Evolutionary conservation across 37 sponge, comb jelly and placozoan genomes (phyloP), one percentile per base, ranked within the genome.

Genomic region (Halichondria panicea): DNA sequence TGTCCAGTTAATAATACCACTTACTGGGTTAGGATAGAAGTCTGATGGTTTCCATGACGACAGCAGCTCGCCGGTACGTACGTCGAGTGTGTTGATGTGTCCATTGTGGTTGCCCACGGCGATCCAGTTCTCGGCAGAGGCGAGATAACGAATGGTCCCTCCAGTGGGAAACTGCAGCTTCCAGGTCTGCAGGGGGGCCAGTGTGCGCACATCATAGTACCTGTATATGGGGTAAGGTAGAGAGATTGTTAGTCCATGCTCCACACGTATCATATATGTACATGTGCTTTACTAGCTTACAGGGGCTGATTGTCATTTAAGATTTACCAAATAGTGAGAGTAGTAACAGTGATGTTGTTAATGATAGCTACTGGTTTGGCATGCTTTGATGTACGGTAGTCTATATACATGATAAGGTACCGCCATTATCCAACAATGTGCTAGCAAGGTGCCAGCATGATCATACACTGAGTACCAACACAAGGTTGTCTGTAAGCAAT

Each of bases 61-160:
- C 24, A 87, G 64, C 15, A 87, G 43, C 32, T 86, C 92, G 3
- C 92, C 92, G 39, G 63, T 91, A 2, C 88, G 57, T 0, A 84
- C 25, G 66, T 91, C 87, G 30, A 87, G 54, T 13, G 76, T 83
- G 66, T 71, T 66, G 39, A 91, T 57, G 24, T 61, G 7, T 18
- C 84, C 92, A 72, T 63, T 76, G 66, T 61, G 37, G 44, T 56
- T 88, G 34, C 88, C 88, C 28, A 77, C 79, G 0, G 77, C 83
- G 22, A 91, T 25, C 88, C 88, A 87, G 30, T 72, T 75, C 41
- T 83, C 74, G 41, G 71, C 71, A 56, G 70, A 62, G 6, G 80
- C 66, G 60, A 91, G 70, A 18, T 39, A 72, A 28, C 71, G 59
- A 33, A 83, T 67, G 25, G 43, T 53, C 55, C 83, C 80, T 64